Conservation (phyloP, 2,888 invertebrate species). For the Andrena marginata region DNA sequence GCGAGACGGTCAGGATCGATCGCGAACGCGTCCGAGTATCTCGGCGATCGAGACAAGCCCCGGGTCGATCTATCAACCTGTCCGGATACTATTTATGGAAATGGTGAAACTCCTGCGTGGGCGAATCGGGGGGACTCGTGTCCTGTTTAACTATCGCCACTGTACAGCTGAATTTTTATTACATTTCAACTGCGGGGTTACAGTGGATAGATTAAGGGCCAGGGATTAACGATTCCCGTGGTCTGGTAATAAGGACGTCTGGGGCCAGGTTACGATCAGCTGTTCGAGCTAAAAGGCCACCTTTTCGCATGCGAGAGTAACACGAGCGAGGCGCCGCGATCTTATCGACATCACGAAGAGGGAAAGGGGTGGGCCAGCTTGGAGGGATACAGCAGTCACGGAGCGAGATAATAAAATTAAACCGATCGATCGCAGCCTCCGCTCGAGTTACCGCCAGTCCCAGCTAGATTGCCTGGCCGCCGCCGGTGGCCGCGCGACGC, state of each 20-base stretch:
- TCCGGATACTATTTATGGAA: background rate
- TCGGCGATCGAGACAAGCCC: conserved; percentile 1
- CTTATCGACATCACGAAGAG: conserved; percentile 49
- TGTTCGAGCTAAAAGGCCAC: background rate
- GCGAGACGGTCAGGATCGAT: conserved; percentile 47
- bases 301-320: conserved; percentile 45
- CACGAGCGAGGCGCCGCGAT: conserved; percentile 35
- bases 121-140: background rate
- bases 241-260: conserved; percentile 5
- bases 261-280: conserved; percentile 9
- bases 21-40: conserved; percentile 27
- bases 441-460: conserved; percentile 58
- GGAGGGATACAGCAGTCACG: conserved; percentile 63
- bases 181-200: background rate
- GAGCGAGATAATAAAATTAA: conserved; percentile 77
- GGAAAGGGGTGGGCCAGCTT: background rate
- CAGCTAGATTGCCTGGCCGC: conserved; percentile 57
- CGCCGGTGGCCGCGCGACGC: background rate
- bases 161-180: no score
- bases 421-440: conserved; percentile 73
- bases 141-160: background rate
- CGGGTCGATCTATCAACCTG: background rate
- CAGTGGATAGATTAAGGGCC: conserved; percentile 16
- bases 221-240: conserved; percentile 30
- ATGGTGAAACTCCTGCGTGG: background rate